Base-by-base conservation (phyloP, 1,140 invertebrate genomes). In the Dendrolimus punctatus region DNA sequence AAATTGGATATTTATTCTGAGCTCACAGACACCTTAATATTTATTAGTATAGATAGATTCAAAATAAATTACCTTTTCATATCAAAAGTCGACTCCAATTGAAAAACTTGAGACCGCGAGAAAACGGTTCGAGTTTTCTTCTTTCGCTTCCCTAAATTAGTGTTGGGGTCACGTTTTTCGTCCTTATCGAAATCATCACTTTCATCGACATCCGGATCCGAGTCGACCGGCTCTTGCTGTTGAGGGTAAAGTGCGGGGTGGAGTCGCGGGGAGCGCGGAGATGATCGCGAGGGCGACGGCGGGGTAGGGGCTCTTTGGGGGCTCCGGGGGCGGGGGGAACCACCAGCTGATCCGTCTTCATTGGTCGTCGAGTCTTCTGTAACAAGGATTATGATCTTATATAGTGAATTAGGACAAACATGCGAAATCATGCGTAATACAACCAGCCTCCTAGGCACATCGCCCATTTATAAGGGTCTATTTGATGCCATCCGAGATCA, bases 121-220 rank as follows among this genome's bases (percentile, higher is more conserved):
- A 99, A 99, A 0, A 99, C 98, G 0, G 98, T 99, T 49, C 98
- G 88, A 0, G 98, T 99, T 82, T 99, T 99, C 90, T 99, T 99
- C 90, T 99, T 99, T 47, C 98, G 89, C 77, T 96, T 96, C 48
- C 93, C 87, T 2, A 87, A 66, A 66, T 78, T 64, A 52, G 84
- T 52, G 66, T 80, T 66, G 54, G 82, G 79, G 37, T 88, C 88
- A 5, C 88, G 79, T 52, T 89, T 90, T 8, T 89, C 88, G 23
- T 89, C 85, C 62, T 88, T 87, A 38, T 89, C 85, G 60, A 86
- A 80, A 57, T 88, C 84, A 49, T 89, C 93, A 49, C 90, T 92
- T 42, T 93, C 90, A 57, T 94, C 93, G 40, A 93, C 90, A 60
- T 92, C 91, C 0, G 86, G 90, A 55, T 92, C 91, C 52, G 92